These are phyloP conservation scores for Thaumetopoea pityocampa DNA, from an alignment of 1,140 invertebrate genomes.

Conservation along the genomic window DNA sequence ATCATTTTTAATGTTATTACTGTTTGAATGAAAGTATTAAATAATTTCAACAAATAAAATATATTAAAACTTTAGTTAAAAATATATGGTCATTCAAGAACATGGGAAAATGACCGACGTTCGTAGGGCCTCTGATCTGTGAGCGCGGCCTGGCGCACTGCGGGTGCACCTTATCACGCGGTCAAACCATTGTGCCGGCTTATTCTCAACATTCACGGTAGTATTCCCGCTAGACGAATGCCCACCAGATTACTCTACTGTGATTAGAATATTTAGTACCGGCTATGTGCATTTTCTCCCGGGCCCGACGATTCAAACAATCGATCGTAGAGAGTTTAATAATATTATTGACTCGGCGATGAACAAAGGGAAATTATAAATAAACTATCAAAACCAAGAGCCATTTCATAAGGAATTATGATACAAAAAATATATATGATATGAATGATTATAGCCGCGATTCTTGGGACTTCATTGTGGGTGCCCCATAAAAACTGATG, in stretches of 20 bases:
- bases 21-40: no score
- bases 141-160: conserved; percentile 21
- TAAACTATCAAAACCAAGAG: conserved; percentile 29
- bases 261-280: conserved; percentile 48
- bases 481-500: conserved; percentile 57
- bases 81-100: conserved; percentile 25
- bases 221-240: conserved; percentile 56
- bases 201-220: conserved; percentile 48
- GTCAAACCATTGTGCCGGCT: conserved; percentile 42
- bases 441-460: conserved; percentile 45
- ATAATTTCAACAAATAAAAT: no score
- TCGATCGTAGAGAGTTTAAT: conserved; percentile 6
- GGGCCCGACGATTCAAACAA: conserved; percentile 1
- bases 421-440: conserved; percentile 55
- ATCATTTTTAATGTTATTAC: no score
- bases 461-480: conserved; percentile 43
- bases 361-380: conserved; percentile 35
- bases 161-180: conserved; percentile 39
- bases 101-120: conserved; percentile 51
- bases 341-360: conserved; percentile 21
- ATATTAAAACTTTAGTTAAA: no score
- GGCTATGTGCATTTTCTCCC: conserved; percentile 18
- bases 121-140: conserved; percentile 35
- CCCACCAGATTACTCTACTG: conserved; percentile 43
- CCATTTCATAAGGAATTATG: conserved; percentile 56